Percentiles rank a stretch among this genome's conserved stretches.
Evolutionary conservation across 2,888 invertebrate species (phyloP).

Genomic region (Coelinius sp.): DNA sequence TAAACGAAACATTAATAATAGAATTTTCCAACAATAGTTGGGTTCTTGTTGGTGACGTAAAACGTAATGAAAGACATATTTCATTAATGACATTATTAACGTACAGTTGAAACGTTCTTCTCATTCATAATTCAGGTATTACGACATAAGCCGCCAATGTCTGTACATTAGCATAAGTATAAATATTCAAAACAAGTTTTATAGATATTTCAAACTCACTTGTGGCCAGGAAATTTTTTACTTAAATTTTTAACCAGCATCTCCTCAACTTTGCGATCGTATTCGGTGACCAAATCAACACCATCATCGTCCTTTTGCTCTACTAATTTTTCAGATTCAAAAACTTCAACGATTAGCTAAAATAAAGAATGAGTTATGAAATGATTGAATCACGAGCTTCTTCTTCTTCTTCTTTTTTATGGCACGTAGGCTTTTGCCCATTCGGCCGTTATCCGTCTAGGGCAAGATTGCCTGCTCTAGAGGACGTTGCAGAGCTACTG

Average conservation of each 20-base stretch:
- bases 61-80: no score
- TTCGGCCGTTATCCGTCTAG: not conserved
- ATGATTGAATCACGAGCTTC: no score
- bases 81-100: no score
- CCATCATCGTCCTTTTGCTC: slow-evolving; percentile 77
- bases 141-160: not conserved
- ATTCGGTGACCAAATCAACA: slow-evolving; percentile 86
- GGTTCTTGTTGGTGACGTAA: no score
- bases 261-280: slow-evolving; percentile 83
- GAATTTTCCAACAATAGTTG: no score
- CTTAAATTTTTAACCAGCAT: slow-evolving; percentile 76
- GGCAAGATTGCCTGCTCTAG: no score
- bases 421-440: no score
- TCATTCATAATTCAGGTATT: not conserved
- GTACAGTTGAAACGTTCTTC: not conserved
- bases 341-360: slow-evolving; percentile 74
- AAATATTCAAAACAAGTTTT: not conserved
- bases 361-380: slow-evolving; percentile 67
- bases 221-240: slow-evolving; percentile 75
- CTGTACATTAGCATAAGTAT: not conserved
- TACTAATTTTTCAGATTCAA: slow-evolving; percentile 70
- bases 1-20: no score
- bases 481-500: no score
- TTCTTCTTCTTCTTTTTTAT: not conserved
- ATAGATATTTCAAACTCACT: slow-evolving; percentile 70